phyloP scores from a whole-genome alignment of 2,888 invertebrate species.

The Galerucella pusilla region DNA sequence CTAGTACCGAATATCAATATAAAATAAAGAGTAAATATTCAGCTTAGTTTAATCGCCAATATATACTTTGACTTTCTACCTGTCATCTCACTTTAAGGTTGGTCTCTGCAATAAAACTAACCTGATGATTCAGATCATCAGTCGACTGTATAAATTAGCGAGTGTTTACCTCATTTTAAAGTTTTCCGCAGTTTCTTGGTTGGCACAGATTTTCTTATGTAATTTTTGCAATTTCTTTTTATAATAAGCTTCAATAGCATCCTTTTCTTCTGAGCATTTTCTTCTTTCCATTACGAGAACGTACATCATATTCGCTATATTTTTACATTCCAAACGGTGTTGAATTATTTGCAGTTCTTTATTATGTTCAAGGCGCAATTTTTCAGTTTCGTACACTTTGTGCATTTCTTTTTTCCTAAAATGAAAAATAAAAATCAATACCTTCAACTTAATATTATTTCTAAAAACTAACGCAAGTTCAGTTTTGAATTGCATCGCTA shows the following conservation, averaged over 20 bases:
- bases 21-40: too few species aligned
- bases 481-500: conserved; percentile 51
- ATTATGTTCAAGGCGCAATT: conserved; percentile 50
- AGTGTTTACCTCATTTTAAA: conserved; percentile 41
- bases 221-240: conserved; percentile 49
- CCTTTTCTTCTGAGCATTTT: conserved; percentile 66
- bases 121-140: too few species aligned
- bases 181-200: conserved; percentile 49
- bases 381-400: conserved; percentile 50
- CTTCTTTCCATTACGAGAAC: conserved; percentile 68
- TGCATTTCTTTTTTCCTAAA: conserved; percentile 55
- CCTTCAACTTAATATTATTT: neutral
- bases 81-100: too few species aligned
- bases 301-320: conserved; percentile 71
- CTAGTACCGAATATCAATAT: too few species aligned
- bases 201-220: conserved; percentile 43
- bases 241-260: conserved; percentile 62
- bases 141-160: too few species aligned
- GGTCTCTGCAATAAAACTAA: too few species aligned
- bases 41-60: too few species aligned
- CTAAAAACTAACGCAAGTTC: conserved; percentile 52
- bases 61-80: too few species aligned
- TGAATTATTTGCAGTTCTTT: conserved; percentile 56
- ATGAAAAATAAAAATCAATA: conserved; percentile 19
- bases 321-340: conserved; percentile 68